Evolutionary conservation across 2,113 vertebrate genomes (phyloP), one percentile per base, ranked within the genome.

Genomic region (Oophaga pumilio): DNA sequence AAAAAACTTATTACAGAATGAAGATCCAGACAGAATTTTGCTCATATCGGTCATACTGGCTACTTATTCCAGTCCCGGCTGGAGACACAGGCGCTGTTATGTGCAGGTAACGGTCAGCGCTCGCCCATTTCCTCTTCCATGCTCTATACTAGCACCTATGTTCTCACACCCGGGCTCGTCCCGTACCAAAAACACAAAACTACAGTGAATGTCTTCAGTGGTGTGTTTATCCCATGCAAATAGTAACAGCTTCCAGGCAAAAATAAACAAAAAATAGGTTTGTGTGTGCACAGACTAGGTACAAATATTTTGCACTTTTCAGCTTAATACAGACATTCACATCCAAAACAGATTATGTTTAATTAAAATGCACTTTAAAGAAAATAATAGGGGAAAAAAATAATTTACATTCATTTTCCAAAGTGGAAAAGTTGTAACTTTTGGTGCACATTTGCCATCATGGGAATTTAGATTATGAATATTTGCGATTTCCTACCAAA

Each of bases 31-130:
- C 69, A 73, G 17, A 43, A 49, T 74, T 74, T 73, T 43, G 33
- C 74, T 76, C 49, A 12, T 24, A 24, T 2, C 13, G 79, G 79
- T 43, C 79, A 64, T 8, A 20, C 17, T 28, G 1, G 13, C 26
- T 15, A 62, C 10, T 11, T 62, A 49, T 60, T 64, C 79, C 79
- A 82, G 14, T 12, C 15, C 57, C 7, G 33, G 20, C 28, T 64
- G 33, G 1, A 81, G 59, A 82, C 59, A 82, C 26, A 82, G 79
- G 9, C n/a, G 79, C 79, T 49, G 49, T 82, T 50, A 64, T 82
- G 18, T 8, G 5, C 59, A 49, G 2, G 28, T 49, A 82, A 82
- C 59, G 79, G 79, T n/a, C 59, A 13, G 18, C 79, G 17, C 28
- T 8, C 11, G 18, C 17, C 22, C 33, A 62, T 82, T 82, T 82